phyloP scores from a whole-genome alignment of 1,140 invertebrate species.

The Daktulosphaira vitifoliae region DNA sequence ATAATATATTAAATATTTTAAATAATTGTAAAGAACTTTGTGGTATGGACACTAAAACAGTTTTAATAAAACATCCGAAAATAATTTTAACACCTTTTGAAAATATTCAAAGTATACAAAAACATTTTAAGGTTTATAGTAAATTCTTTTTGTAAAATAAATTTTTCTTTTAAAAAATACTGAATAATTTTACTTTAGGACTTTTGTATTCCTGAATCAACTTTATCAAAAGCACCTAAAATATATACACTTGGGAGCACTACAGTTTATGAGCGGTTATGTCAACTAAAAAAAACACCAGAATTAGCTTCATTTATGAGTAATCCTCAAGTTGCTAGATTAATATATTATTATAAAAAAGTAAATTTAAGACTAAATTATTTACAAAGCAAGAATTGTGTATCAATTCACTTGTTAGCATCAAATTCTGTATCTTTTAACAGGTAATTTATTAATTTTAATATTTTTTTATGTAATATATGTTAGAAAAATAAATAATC shows the following conservation, averaged over 20 bases:
- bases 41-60: neutral
- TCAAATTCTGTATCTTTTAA: neutral
- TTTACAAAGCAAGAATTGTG: conserved; percentile 11
- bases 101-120: neutral
- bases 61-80: conserved; percentile 16
- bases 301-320: conserved; percentile 1
- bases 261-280: conserved; percentile 9
- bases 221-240: neutral
- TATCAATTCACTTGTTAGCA: conserved; percentile 11
- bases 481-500: neutral
- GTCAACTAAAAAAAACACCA: conserved; percentile 16
- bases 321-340: conserved; percentile 6
- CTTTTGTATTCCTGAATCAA: conserved; percentile 6
- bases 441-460: neutral
- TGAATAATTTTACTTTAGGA: neutral
- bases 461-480: neutral
- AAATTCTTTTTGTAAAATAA: neutral
- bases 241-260: conserved; percentile 17
- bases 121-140: conserved; percentile 26
- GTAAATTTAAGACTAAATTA: conserved; percentile 6
- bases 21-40: conserved; percentile 11
- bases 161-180: no score
- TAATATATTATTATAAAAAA: conserved; percentile 8
- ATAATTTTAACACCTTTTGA: conserved; percentile 5
- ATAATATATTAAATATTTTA: conserved; percentile 12